Evolutionary conservation across 2,888 invertebrate species (phyloP).

Genomic region (Bellardia pandia): DNA sequence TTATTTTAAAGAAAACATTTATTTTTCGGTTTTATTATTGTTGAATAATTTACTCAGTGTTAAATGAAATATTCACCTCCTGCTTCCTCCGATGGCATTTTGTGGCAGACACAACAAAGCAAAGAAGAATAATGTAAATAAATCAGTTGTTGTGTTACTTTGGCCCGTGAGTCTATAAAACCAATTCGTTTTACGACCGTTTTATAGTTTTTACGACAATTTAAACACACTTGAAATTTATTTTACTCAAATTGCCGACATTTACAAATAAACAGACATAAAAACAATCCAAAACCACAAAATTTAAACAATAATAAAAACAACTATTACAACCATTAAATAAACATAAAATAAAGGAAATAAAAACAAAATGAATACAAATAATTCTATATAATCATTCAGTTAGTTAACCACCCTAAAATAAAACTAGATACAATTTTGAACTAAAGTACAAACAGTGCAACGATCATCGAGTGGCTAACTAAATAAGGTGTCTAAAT

Average conservation of each 20-base stretch:
- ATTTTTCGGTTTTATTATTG: background rate
- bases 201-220: slow-evolving; percentile 68
- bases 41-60: background rate
- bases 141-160: slow-evolving; percentile 34
- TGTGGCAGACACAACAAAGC: background rate
- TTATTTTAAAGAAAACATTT: slow-evolving; percentile 5
- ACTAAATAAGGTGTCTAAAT: slow-evolving; percentile 63
- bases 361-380: slow-evolving; percentile 45
- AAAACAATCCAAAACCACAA: slow-evolving; percentile 62
- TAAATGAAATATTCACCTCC: slow-evolving; percentile 16
- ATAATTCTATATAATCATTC: slow-evolving; percentile 51
- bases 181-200: slow-evolving; percentile 63
- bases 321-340: slow-evolving; percentile 64
- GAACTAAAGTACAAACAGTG: slow-evolving; percentile 36
- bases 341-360: slow-evolving; percentile 64
- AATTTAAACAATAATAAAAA: slow-evolving; percentile 65
- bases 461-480: slow-evolving; percentile 53
- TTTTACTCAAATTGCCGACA: slow-evolving; percentile 38
- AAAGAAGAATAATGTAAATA: slow-evolving; percentile 37
- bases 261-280: slow-evolving; percentile 52
- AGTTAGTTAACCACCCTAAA: slow-evolving; percentile 45
- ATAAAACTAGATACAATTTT: slow-evolving; percentile 73
- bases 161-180: slow-evolving; percentile 49
- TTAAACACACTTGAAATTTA: slow-evolving; percentile 57
- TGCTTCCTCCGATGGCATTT: no score